These are phyloP conservation scores for Oxyruncus cristatus DNA, from an alignment of 2,113 vertebrate genomes.

Conservation along the genomic window DNA sequence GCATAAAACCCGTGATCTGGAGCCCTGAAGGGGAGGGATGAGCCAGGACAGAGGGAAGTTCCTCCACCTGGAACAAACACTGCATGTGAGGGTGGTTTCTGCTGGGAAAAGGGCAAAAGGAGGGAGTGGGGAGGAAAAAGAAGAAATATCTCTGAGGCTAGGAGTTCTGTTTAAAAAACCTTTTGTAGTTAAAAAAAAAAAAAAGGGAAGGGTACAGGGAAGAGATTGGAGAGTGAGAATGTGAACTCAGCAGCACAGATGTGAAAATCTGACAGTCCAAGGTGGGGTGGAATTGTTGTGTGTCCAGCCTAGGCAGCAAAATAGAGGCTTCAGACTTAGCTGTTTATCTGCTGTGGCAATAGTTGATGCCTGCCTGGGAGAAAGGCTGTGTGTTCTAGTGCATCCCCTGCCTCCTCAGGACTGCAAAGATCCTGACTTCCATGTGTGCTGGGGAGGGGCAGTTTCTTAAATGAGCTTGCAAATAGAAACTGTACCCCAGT, in stretches of 20 bases:
- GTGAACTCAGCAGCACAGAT: neutral
- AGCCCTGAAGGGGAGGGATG: neutral
- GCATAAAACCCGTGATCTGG: neutral
- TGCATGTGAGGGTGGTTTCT: neutral
- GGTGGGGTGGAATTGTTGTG: neutral
- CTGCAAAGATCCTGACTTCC: neutral
- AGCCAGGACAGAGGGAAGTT: neutral
- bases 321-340: neutral
- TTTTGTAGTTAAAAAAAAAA: neutral
- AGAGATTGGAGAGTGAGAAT: neutral
- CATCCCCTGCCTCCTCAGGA: neutral
- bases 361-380: neutral
- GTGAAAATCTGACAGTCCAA: rapidly evolving
- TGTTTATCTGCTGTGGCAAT: neutral
- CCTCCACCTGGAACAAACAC: neutral
- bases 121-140: neutral
- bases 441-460: rapidly evolving
- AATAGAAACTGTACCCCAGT: neutral
- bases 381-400: neutral
- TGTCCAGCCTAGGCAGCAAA: neutral
- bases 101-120: neutral
- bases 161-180: neutral
- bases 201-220: neutral
- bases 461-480: neutral
- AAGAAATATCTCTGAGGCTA: neutral